Base-by-base conservation (phyloP, 1,140 invertebrate genomes). In the Rhizoglyphus robini region DNA sequence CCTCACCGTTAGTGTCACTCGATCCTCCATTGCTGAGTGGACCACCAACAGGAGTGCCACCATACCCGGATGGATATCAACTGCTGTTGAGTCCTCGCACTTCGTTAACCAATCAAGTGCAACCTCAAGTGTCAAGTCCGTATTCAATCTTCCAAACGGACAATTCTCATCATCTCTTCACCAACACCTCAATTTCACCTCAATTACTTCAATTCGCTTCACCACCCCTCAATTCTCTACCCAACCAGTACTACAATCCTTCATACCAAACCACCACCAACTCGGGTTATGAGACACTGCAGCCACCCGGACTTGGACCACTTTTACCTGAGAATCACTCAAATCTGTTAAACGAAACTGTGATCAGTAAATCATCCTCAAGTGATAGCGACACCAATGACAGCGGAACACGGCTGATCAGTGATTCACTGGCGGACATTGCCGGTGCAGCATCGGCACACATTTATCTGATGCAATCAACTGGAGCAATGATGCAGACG, bases 341-440 rank as follows among this genome's bases (percentile, higher is more conserved):
- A 41, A 41, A 11, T 11, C 36, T 59, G 25, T 27, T 34, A 15
- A 51, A 23, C n/a, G 63, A 30, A 4, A 36, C 54, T 32, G 41
- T 64, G 20, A 64, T 64, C 18, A 64, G 63, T 64, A 64, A 64
- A 64, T 64, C 63, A 23, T 64, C 63, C 4, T 48, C 38, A 32
- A 64, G 63, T 64, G 63, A 64, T 51, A 64, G 63, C 25, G 63
- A 64, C 29, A 64, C 63, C 4, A 64, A 64, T 51, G 63, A 64
- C 41, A 64, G 63, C 31, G 63, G 2, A 2, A 57, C 46, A 31
- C 63, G 63, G 11, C 46, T 64, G 15, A 47, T 64, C 1, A 27
- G 25, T 27, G 63, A 64, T 38, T 64, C 63, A 25, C n/a, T 4
- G 1, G 2, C 2, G 1, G 46, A 64, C 27, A 2, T 32, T 4